Base-by-base conservation (phyloP, 2,888 invertebrate genomes). In the Trypoxylon attenuatum region DNA sequence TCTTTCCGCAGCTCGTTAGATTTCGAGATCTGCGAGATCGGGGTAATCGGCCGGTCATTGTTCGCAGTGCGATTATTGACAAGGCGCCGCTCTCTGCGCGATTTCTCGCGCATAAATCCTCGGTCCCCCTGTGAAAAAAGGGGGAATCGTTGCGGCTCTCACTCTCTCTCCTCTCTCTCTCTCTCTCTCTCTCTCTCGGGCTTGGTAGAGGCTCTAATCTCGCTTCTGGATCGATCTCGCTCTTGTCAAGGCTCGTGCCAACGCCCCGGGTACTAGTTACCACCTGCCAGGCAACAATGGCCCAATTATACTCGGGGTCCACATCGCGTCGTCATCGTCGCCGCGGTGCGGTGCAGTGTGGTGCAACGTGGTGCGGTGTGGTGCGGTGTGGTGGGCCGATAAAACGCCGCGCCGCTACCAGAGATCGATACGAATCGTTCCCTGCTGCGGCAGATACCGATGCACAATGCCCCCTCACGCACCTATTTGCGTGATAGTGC, bases 241-340 rank as follows among this genome's bases (percentile, higher is more conserved):
- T 57, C 57, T 64, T 65, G 70, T 65, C 70, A 69, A 57, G 59
- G 42, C 27, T 41, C 22, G 59, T 63, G 63, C 46, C 47, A 56
- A 38, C 54, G 45, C 56, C n/a, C n/a, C 27, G 47, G 47, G 62
- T 54, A 67, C 74, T 71, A 72, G 75, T 74, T 75, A 69, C 69
- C 69, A 71, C 69, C 69, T 65, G 69, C 59, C 65, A 63, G 59
- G 62, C 73, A 80, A 82, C 82, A 82, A 82, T 82, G 77, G 82
- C 81, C 81, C 82, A 82, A 82, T 82, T 82, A 82, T 78, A 69
- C 72, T 49, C 38, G 66, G 47, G 59, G 70, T 59, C 33, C 33
- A 52, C 71, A 71, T 67, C 71, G 53, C 38, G 66, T 50, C 60
- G 70, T 59, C 33, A 10, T 54, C 71, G 72, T 67, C 71, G 53